Conservation (phyloP, 1,140 invertebrate species). For the Drosophila paulistorum region DNA sequence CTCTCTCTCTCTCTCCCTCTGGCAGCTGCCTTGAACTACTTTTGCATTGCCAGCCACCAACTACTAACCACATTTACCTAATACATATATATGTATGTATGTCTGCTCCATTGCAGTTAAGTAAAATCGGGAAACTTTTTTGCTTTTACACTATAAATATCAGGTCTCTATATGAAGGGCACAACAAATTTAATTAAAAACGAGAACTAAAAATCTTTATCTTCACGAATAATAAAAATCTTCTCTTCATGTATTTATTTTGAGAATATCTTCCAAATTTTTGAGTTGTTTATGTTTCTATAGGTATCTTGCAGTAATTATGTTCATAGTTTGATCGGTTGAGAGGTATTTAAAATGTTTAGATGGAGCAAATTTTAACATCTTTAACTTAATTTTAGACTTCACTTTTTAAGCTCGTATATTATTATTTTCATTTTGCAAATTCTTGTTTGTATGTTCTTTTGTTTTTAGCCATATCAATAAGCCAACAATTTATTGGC, state of each 20-base stretch:
- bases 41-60: conserved; percentile 11
- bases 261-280: no score
- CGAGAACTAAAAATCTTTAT: no score
- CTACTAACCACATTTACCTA: conserved; percentile 18
- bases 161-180: background rate
- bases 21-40: conserved; percentile 50
- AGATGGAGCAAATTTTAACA: no score
- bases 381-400: no score
- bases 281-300: no score
- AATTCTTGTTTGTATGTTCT: background rate
- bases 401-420: no score
- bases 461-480: background rate
- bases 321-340: no score
- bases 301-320: no score
- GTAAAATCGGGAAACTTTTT: background rate
- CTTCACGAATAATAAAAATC: no score
- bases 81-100: conserved; percentile 34
- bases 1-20: background rate
- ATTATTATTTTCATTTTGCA: background rate
- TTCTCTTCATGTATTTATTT: no score
- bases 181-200: no score
- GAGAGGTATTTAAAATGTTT: no score
- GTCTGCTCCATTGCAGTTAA: conserved; percentile 38
- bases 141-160: background rate
- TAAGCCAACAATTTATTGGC: background rate